Percentiles rank a stretch among this genome's conserved stretches.
These are phyloP conservation scores for Thamnophis elegans DNA, from an alignment of 2,797 vertebrate species.

Conservation along the genomic window DNA sequence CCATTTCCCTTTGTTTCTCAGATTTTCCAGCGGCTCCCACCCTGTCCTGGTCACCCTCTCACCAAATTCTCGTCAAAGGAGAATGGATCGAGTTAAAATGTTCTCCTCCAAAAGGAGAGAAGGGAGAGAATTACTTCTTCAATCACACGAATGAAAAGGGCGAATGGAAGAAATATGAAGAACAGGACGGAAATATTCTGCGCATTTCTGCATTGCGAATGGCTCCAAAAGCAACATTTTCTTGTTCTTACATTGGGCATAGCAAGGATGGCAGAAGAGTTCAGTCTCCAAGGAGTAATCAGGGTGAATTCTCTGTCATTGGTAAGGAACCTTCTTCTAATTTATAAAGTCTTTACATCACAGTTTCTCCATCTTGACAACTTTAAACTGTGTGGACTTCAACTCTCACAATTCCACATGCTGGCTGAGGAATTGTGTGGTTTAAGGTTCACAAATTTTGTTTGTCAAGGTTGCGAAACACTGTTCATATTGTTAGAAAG, in stretches of 20 bases:
- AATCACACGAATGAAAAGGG: background rate
- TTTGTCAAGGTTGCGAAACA: background rate
- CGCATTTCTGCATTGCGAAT: background rate
- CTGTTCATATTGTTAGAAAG: background rate
- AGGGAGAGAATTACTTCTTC: background rate
- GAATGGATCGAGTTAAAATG: background rate
- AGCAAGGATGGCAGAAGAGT: accelerated
- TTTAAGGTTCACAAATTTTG: background rate
- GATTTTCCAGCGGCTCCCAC: background rate
- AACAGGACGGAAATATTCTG: background rate
- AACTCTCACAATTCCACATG: background rate
- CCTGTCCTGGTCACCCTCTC: background rate
- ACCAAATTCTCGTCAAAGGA: background rate
- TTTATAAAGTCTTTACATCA: background rate
- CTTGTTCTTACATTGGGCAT: accelerated
- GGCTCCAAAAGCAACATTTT: background rate
- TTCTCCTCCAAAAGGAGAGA: background rate
- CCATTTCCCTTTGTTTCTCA: background rate
- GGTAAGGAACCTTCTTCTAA: background rate
- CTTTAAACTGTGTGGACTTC: background rate
- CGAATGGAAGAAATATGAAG: accelerated
- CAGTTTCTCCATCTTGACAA: background rate
- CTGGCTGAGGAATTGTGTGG: too few relatives aligned
- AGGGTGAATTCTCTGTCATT: background rate
- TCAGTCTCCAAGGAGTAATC: accelerated